Conservation (phyloP, 2,113 vertebrate genomes). For the Zosterops lateralis region DNA sequence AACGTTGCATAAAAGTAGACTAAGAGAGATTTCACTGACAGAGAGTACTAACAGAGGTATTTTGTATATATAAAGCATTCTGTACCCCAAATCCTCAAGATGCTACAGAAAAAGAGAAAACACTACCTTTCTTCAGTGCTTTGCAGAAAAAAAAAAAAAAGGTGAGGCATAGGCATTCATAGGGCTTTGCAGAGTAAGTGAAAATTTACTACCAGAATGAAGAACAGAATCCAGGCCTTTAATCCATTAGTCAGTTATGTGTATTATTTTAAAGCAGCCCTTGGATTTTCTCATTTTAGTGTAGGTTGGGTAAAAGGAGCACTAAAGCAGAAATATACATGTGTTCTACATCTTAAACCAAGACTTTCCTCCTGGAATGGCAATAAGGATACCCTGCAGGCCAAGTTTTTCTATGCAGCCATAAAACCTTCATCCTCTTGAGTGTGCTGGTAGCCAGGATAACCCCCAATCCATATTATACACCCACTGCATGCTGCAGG, state of each 20-base stretch:
- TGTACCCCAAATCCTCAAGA: background rate
- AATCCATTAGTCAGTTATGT: background rate
- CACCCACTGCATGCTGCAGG: background rate
- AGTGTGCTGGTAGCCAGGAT: background rate
- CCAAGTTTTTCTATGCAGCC: background rate
- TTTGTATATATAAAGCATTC: background rate
- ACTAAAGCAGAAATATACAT: background rate
- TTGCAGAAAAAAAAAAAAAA: background rate
- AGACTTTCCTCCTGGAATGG: background rate
- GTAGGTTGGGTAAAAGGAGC: background rate
- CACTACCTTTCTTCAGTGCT: background rate
- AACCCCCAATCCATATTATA: background rate
- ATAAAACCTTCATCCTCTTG: background rate
- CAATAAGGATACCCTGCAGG: background rate
- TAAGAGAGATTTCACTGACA: background rate
- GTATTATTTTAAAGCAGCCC: background rate
- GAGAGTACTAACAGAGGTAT: background rate
- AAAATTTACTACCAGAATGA: background rate
- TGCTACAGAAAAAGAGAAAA: background rate
- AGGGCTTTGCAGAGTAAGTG: background rate
- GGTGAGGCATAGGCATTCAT: background rate
- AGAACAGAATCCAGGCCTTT: background rate
- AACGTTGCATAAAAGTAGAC: background rate
- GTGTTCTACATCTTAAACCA: background rate
- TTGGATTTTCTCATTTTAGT: background rate